phyloP scores from a whole-genome alignment of 2,113 vertebrate genomes.

The Oxyruncus cristatus region DNA sequence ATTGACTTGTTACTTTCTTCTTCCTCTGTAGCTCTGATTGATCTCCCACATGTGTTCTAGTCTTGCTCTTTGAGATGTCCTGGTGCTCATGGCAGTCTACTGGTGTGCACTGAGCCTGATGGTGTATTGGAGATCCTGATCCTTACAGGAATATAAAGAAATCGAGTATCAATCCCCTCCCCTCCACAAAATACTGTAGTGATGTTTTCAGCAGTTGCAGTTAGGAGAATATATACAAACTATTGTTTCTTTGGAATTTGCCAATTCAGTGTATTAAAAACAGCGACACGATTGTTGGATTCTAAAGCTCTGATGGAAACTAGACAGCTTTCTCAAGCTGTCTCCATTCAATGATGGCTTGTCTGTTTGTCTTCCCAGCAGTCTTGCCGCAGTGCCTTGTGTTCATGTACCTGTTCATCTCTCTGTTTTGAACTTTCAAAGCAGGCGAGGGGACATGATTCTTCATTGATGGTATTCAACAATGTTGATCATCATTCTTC shows the following conservation, averaged over 20 bases:
- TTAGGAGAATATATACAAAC: background rate
- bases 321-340: background rate
- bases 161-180: accelerated
- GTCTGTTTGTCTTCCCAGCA: background rate
- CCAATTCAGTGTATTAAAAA: background rate
- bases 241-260: background rate
- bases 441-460: background rate
- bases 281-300: background rate
- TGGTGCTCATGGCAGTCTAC: background rate
- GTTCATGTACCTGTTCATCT: background rate
- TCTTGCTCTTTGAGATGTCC: background rate
- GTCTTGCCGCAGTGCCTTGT: background rate
- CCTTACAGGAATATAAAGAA: background rate
- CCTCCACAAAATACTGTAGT: background rate
- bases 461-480: background rate
- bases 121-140: background rate
- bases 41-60: background rate
- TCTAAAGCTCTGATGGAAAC: background rate
- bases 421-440: background rate
- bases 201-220: background rate
- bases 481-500: background rate
- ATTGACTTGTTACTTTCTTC: background rate
- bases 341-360: background rate
- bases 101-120: background rate
- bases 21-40: background rate